Conservation (phyloP, 1,140 invertebrate genomes). For the Drosophila gunungcola region DNA sequence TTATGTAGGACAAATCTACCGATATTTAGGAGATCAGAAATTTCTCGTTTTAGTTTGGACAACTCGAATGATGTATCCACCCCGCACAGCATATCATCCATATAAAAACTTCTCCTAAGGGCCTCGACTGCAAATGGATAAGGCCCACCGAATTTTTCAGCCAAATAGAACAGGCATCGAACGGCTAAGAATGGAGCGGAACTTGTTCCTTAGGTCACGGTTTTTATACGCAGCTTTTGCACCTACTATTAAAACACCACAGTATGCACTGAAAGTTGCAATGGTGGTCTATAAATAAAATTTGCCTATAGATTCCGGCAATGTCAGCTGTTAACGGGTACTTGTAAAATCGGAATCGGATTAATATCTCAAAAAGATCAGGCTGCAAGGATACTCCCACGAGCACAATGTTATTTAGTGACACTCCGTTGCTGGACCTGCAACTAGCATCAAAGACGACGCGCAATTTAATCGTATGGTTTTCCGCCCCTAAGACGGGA, state of each 20-base stretch:
- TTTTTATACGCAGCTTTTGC: constrained; percentile 52
- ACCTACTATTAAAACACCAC: constrained; percentile 69
- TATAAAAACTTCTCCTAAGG: background rate
- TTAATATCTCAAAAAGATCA: constrained; percentile 71
- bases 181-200: constrained; percentile 40
- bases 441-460: constrained; percentile 67
- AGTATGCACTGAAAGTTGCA: constrained; percentile 77
- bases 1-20: too few species aligned
- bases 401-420: constrained; percentile 74
- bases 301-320: constrained; percentile 77
- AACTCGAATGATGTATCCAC: background rate
- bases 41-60: too few species aligned
- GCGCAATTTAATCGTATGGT: constrained; percentile 53
- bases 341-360: constrained; percentile 68
- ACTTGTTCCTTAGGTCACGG: constrained; percentile 72
- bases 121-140: constrained; percentile 4
- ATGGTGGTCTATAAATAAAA: constrained; percentile 42
- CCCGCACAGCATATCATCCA: constrained; percentile 10
- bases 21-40: too few species aligned
- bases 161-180: constrained; percentile 27
- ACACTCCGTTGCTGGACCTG: constrained; percentile 45
- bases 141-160: background rate
- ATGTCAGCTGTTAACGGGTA: constrained; percentile 69
- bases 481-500: background rate
- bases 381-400: constrained; percentile 71